Base-by-base conservation (phyloP, 2,888 invertebrate genomes). In the Orchesellides sinensis region DNA sequence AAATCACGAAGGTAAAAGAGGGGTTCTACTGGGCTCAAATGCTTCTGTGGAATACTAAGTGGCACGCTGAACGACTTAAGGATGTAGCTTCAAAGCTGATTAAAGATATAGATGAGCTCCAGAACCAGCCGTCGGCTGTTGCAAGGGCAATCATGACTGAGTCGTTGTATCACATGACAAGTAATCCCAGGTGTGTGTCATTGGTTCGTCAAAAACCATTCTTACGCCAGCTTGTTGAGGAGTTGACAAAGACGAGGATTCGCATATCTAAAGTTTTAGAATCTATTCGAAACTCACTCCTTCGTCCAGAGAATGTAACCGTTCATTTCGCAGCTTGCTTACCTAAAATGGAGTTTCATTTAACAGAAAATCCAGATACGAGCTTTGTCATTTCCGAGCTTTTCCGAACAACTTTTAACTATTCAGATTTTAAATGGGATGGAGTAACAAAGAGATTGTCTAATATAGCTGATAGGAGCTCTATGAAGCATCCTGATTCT, bases 11-110 rank as follows among this genome's bases (percentile, higher is more conserved):
- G 89, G 96, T 95, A 89, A 91, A 92, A 19, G 92, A 92, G 83
- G 95, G 95, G 0, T 93, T 97, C 6, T 91, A 93, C 70, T 96
- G 95, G 93, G 90, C 96, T 69, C 92, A 93, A 86, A 95, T 96
- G 88, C 91, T 97, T 32, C 89, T 97, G 32, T 95, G 93, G 88
- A 90, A 93, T 6, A 93, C 94, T 0, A 92, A 93, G 86, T 92
- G 96, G 86, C 93, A 93, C 0, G 92, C 92, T n/a, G 95, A 96
- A 66, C 91, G 96, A 84, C 89, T 96, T 65, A 92, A 94, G 88
- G 94, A 96, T 40, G 93, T 95, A 86, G 94, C 95, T 0, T 93
- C 93, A 82, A 95, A 96, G 89, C 92, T 96, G 90, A 92, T 94
- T 66, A 96, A 96, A 88, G 94, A 95, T 83, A 94, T 95, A 0